Evolutionary conservation across 2,113 vertebrate species (phyloP), one percentile per base, ranked within the genome.

Genomic region (Odontophorus gujanensis): DNA sequence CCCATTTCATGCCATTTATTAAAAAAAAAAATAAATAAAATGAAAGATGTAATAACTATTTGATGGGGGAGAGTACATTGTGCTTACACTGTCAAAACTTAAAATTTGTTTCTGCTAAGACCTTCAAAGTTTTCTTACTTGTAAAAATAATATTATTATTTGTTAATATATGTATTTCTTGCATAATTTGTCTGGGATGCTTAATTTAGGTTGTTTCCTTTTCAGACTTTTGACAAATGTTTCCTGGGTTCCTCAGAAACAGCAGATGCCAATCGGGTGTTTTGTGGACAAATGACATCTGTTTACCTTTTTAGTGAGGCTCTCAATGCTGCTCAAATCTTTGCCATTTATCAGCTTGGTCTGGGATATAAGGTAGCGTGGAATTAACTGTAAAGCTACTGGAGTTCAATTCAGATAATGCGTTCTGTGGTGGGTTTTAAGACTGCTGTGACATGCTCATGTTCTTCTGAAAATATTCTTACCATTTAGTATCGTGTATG

Each of bases 211-310:
- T 9, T 7, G 13, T 91, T 96, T 63, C n/a, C 40, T 92, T 95
- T 90, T 58, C 96, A 99, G 99, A 99, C 99, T 1, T 99, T 99
- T 97, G 99, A 99, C 97, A 99, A 99, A 94, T 99, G 99, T 98
- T 99, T 99, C 98, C 98, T 99, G 96, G 99, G 99, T 42, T 99
- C 99, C 5, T 99, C 99, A 20, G 99, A 99, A 98, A 99, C 99
- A 15, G 99, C 99, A 34, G 99, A 99, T 91, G 98, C 98, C 87
- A 99, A 99, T 92, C 98, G 99, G 58, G 99, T 99, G 65, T 99
- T 99, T 95, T 99, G 99, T 90, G 99, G 99, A 55, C 99, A 99
- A 96, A 99, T 99, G 99, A 98, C 99, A 51, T 98, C 99, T 2
- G 98, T 99, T 92, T 99, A 99, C 96, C 98, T 99, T 92, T 99